phyloP scores from a whole-genome alignment of 2,888 invertebrate species.

The Chirona hameri region DNA sequence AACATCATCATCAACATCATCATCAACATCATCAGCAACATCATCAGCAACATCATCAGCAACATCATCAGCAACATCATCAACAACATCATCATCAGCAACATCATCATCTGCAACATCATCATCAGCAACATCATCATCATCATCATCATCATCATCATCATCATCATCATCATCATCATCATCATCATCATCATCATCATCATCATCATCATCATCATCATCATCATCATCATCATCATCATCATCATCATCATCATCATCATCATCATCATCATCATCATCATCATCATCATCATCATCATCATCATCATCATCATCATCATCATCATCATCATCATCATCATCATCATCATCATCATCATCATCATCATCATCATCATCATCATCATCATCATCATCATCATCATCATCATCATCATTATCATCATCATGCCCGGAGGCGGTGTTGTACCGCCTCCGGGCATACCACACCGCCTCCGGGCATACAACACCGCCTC shows the following conservation, averaged over 20 bases:
- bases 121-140: too few species aligned
- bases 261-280: constrained; percentile 22
- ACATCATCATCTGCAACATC: too few species aligned
- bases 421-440: not conserved
- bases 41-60: too few species aligned
- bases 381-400: constrained; percentile 22
- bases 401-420: constrained; percentile 22
- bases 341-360: constrained; percentile 22
- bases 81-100: too few species aligned
- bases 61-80: too few species aligned
- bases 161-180: constrained; percentile 22
- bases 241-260: constrained; percentile 22
- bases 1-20: too few species aligned
- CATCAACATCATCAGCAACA: too few species aligned
- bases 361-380: constrained; percentile 22
- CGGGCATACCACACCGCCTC: too few species aligned
- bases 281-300: constrained; percentile 22
- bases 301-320: constrained; percentile 22
- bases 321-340: constrained; percentile 22
- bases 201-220: constrained; percentile 22
- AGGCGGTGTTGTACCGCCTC: too few species aligned
- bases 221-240: constrained; percentile 22
- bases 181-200: constrained; percentile 22
- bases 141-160: constrained; percentile 22
- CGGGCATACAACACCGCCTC: too few species aligned